phyloP scores from a whole-genome alignment of 2,113 vertebrate genomes.

The Mustela nigripes region DNA sequence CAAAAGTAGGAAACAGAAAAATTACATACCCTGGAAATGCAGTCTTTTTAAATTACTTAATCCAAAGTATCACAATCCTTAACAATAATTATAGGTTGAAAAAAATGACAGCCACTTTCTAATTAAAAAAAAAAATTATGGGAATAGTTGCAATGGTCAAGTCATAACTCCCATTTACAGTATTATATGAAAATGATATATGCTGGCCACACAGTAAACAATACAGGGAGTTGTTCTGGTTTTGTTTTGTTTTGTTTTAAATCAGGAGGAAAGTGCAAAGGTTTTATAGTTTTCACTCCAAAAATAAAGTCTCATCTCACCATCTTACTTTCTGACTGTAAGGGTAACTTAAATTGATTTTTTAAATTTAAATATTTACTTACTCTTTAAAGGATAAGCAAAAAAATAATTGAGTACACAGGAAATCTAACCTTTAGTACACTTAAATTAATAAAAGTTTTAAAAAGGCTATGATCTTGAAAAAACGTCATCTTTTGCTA shows the following conservation, averaged over 20 bases:
- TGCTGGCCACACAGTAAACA: neutral
- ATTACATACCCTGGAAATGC: neutral
- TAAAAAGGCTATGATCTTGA: neutral
- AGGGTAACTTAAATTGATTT: neutral
- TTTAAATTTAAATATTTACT: neutral
- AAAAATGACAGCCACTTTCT: conserved; percentile 1
- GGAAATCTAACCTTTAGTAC: conserved; percentile 12
- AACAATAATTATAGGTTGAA: neutral
- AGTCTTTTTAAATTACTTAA: neutral
- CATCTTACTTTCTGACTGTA: neutral
- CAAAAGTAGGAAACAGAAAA: neutral
- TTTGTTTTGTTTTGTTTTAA: neutral
- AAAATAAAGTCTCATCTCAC: neutral
- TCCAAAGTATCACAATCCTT: neutral
- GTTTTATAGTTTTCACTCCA: conserved; percentile 9
- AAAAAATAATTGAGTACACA: neutral
- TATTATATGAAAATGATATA: neutral
- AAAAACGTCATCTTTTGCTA: neutral
- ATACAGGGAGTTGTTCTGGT: neutral
- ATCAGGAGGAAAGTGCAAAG: neutral
- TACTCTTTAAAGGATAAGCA: conserved; percentile 15
- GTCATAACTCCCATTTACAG: neutral
- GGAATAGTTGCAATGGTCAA: neutral
- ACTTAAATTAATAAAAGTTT: neutral
- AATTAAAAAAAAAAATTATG: neutral